A percentile compares a stretch with the other conserved stretches of the same genome.
These are phyloP conservation scores for Pentalonia nigronervosa DNA, from an alignment of 1,140 invertebrate species.

Conservation along the genomic window DNA sequence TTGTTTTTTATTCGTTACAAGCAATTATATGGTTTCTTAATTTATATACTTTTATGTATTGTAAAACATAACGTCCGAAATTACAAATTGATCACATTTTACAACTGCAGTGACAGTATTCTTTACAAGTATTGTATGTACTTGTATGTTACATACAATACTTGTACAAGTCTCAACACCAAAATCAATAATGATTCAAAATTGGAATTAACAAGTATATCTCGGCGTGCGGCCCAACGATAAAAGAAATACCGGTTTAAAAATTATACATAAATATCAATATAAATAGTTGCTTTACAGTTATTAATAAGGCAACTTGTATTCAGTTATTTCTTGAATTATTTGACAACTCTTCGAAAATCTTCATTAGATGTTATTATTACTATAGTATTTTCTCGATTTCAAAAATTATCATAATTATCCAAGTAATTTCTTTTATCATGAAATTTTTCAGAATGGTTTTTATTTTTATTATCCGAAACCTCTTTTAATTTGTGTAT, in stretches of 20 bases:
- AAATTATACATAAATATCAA: constrained; percentile 23
- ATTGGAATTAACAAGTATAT: constrained; percentile 17
- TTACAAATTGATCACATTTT: background rate
- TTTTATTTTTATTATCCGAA: background rate
- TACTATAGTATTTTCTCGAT: background rate
- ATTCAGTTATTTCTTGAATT: constrained; percentile 8
- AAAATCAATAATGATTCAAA: constrained; percentile 23
- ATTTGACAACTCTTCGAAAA: background rate
- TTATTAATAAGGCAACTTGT: background rate
- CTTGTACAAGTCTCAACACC: constrained; percentile 1
- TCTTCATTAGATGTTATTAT: background rate
- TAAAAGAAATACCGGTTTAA: constrained; percentile 42
- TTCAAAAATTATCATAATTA: background rate
- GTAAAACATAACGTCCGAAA: background rate
- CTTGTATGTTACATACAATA: too few relatives aligned
- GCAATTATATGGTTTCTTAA: background rate
- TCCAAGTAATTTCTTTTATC: background rate
- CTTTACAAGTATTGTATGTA: background rate
- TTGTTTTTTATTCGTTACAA: background rate
- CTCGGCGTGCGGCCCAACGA: background rate
- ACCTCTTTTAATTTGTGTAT: background rate
- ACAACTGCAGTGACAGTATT: background rate
- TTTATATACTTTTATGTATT: background rate
- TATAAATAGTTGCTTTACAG: background rate
- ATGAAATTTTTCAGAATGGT: background rate